Evolutionary conservation across 2,797 vertebrate genomes (phyloP).

Genomic region (Fringilla coelebs): DNA sequence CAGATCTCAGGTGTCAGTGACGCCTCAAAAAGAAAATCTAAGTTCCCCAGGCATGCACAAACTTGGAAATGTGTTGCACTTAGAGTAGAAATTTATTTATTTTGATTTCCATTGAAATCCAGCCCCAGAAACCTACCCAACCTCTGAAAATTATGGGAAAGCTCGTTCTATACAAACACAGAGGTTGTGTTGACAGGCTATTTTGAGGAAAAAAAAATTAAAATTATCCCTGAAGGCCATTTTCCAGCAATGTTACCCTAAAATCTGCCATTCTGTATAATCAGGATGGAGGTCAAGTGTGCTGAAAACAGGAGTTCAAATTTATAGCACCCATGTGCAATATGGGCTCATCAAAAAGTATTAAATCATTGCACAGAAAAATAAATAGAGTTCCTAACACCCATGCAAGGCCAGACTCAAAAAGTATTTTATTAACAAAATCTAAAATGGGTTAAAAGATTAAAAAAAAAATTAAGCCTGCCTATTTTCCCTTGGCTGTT

Average conservation of each 20-base stretch:
- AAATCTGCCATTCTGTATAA: not conserved
- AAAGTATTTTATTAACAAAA: not conserved
- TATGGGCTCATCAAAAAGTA: not conserved
- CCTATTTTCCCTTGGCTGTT: not conserved
- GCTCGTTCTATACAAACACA: not conserved
- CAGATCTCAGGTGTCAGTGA: accelerated
- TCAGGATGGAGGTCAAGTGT: not conserved
- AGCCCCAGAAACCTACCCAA: not conserved
- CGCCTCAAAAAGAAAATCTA: not conserved
- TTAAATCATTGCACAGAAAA: not conserved
- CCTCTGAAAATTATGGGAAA: not conserved
- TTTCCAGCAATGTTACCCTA: not conserved
- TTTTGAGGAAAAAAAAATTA: not conserved
- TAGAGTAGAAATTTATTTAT: not conserved
- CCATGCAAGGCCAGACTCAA: not conserved
- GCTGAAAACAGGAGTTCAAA: not conserved
- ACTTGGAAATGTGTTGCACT: not conserved
- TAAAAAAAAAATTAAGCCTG: not conserved
- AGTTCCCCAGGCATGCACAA: not conserved
- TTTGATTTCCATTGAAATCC: not conserved
- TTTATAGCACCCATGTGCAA: not conserved
- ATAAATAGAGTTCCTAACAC: not conserved
- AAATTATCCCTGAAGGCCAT: not conserved
- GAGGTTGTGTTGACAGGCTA: not conserved
- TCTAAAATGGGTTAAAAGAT: not conserved